Evolutionary conservation across 64 coral and sea anemone species (phyloP).

Genomic region (Actinia tenebrosa): DNA sequence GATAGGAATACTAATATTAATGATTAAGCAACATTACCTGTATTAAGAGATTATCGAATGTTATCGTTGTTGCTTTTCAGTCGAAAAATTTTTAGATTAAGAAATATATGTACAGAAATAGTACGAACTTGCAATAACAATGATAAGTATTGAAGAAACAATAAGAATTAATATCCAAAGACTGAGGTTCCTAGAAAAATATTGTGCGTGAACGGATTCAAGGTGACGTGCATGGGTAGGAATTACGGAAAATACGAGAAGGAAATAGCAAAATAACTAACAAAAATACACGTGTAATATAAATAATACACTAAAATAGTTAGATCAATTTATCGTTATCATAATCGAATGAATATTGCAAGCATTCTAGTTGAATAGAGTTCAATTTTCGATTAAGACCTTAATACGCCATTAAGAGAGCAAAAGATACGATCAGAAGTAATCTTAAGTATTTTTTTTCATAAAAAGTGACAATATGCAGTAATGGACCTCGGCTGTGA

Average conservation of each 20-base stretch:
- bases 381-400: not conserved
- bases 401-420: not conserved
- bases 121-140: not conserved
- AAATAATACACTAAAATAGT: not conserved
- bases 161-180: not conserved
- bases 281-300: not conserved
- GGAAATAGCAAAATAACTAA: not conserved
- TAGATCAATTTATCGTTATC: not conserved
- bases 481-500: not conserved
- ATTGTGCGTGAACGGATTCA: not conserved
- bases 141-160: not conserved
- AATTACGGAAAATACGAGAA: slow-evolving; percentile 1
- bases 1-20: not conserved
- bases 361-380: not conserved
- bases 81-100: too few species aligned
- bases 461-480: not conserved
- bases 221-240: not conserved
- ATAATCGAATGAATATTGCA: not conserved
- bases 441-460: not conserved
- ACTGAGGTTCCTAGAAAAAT: not conserved
- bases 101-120: not conserved
- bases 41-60: not conserved
- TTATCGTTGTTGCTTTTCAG: not conserved
- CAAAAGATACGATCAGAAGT: not conserved
- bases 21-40: not conserved